These are phyloP conservation scores for Circaetus cinerascens DNA, from an alignment of 2,113 vertebrate species.

Conservation along the genomic window DNA sequence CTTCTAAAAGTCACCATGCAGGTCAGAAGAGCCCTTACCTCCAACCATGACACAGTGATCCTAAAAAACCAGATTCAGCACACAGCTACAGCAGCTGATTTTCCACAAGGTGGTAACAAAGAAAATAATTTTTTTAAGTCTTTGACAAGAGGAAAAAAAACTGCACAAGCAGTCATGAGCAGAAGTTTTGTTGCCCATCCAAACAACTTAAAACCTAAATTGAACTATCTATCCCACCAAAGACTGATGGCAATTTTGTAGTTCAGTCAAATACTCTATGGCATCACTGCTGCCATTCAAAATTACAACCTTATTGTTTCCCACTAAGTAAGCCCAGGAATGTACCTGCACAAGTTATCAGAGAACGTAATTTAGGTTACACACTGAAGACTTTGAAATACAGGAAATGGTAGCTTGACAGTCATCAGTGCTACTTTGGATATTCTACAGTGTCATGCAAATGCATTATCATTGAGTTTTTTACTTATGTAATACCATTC, in stretches of 20 bases:
- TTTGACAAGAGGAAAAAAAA: neutral
- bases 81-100: neutral
- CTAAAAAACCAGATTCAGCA: neutral
- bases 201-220: neutral
- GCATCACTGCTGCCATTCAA: neutral
- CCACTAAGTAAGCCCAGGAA: neutral
- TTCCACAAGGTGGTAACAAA: neutral
- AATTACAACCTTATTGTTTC: neutral
- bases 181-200: neutral
- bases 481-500: neutral
- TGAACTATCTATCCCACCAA: neutral
- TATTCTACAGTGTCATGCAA: slow-evolving; percentile 11
- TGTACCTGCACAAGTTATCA: neutral
- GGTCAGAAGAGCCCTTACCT: neutral
- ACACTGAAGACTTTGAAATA: neutral
- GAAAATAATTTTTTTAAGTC: neutral
- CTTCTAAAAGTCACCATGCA: neutral
- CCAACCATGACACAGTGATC: neutral
- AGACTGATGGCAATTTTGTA: neutral
- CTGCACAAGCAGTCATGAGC: neutral
- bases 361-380: neutral
- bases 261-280: neutral
- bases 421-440: neutral
- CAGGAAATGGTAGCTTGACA: neutral
- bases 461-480: neutral